Conservation (phyloP, 2,888 invertebrate genomes). For the Tinea trinotella region DNA sequence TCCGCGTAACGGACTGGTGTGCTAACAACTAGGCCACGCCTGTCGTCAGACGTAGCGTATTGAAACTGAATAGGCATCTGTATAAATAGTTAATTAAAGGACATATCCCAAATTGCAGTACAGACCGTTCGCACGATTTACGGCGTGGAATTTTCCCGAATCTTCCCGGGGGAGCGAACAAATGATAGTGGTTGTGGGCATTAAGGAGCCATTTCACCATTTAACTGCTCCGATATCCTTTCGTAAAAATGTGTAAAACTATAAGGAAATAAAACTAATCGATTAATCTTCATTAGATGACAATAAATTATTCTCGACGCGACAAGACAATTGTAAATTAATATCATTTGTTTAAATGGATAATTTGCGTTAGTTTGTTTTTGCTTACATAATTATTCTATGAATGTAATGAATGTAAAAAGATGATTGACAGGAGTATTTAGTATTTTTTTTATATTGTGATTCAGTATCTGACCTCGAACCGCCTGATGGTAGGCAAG, state of each 20-base stretch:
- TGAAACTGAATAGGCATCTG: too few species aligned
- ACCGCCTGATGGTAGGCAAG: too few species aligned
- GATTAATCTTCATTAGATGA: conserved; percentile 11
- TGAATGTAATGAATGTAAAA: too few species aligned
- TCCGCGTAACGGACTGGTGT: too few species aligned
- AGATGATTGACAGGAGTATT: too few species aligned
- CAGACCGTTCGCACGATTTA: not conserved
- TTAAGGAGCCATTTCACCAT: not conserved
- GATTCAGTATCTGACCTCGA: too few species aligned
- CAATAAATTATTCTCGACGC: not conserved
- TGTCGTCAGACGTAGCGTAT: too few species aligned
- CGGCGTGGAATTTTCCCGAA: not conserved
- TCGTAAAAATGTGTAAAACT: not conserved
- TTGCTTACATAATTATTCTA: too few species aligned
- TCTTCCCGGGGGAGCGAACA: not conserved
- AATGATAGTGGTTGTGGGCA: not conserved
- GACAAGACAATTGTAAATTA: not conserved
- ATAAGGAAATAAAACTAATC: conserved; percentile 1
- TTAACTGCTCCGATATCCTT: too few species aligned
- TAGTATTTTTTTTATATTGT: too few species aligned
- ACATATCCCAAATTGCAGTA: not conserved
- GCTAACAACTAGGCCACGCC: too few species aligned
- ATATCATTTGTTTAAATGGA: not conserved
- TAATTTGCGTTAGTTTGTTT: not conserved
- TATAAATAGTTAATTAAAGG: not conserved